Evolutionary conservation across 2,797 vertebrate genomes (phyloP).

Genomic region (Capromys pilorides): DNA sequence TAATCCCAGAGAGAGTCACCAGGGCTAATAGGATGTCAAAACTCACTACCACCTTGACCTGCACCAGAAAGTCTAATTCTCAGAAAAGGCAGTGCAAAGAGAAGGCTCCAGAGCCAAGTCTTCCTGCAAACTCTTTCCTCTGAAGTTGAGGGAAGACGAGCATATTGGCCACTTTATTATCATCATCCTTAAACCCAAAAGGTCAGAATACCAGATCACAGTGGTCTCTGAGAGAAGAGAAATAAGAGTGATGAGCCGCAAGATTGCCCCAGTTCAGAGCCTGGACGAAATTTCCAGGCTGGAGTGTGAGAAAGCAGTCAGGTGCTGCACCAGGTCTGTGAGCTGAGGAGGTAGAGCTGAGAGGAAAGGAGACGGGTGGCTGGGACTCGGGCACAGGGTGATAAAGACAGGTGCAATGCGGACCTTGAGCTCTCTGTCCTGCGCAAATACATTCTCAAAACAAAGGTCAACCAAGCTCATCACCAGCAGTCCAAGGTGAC

Average conservation of each 20-base stretch:
- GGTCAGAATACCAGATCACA: background rate
- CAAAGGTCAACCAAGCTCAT: background rate
- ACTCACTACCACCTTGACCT: background rate
- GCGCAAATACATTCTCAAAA: background rate
- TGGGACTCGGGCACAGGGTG: background rate
- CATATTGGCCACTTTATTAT: background rate
- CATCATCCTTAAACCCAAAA: background rate
- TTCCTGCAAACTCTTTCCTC: background rate
- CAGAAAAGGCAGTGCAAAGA: background rate
- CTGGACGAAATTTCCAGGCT: background rate
- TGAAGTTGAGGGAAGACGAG: background rate
- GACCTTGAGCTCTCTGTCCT: background rate
- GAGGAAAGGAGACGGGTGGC: background rate
- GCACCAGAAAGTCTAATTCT: background rate
- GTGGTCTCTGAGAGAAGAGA: background rate
- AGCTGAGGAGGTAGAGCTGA: background rate
- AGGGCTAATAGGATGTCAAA: background rate
- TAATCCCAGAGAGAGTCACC: conserved; percentile 50
- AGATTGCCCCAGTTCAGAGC: background rate
- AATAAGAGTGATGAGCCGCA: background rate
- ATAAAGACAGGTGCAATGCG: background rate
- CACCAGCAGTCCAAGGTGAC: background rate
- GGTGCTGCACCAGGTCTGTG: background rate
- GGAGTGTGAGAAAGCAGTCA: background rate
- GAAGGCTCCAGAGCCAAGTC: background rate